Evolutionary conservation across 2,888 invertebrate genomes (phyloP).

Genomic region (Eristalinus sepulchralis): DNA sequence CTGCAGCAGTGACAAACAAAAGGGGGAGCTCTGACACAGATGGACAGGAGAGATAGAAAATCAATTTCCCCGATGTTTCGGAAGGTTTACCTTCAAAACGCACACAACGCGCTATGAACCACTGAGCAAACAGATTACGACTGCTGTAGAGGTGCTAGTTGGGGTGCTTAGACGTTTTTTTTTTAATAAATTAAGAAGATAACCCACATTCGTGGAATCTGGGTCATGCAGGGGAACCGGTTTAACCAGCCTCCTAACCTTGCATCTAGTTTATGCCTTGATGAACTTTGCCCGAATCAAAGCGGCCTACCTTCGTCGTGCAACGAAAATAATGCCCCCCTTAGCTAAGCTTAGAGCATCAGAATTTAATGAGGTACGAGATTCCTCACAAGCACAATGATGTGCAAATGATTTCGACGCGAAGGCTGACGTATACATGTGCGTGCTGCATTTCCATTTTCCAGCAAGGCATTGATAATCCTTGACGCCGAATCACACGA

Average conservation of each 20-base stretch:
- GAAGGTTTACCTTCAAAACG: background rate
- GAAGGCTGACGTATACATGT: background rate
- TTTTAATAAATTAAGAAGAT: background rate
- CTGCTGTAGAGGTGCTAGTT: background rate
- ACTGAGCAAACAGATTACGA: background rate
- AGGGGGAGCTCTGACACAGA: slow-evolving; percentile 9
- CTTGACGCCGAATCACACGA: no score
- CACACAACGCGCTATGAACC: background rate
- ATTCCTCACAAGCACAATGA: background rate
- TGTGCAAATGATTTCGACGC: background rate
- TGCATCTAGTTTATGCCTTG: background rate
- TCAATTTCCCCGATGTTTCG: slow-evolving; percentile 27
- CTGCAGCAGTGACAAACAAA: background rate
- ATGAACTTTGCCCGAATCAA: background rate
- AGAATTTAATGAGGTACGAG: background rate
- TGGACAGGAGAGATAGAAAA: slow-evolving; percentile 34
- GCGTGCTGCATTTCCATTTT: no score
- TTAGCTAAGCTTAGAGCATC: background rate
- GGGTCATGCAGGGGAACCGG: background rate
- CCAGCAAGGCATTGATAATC: no score
- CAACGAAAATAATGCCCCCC: background rate
- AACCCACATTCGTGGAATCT: background rate
- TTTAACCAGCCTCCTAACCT: background rate
- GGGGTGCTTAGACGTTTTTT: background rate
- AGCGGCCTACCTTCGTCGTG: background rate